Evolutionary conservation across 2,113 vertebrate species (phyloP).

Genomic region (Podilymbus podiceps): DNA sequence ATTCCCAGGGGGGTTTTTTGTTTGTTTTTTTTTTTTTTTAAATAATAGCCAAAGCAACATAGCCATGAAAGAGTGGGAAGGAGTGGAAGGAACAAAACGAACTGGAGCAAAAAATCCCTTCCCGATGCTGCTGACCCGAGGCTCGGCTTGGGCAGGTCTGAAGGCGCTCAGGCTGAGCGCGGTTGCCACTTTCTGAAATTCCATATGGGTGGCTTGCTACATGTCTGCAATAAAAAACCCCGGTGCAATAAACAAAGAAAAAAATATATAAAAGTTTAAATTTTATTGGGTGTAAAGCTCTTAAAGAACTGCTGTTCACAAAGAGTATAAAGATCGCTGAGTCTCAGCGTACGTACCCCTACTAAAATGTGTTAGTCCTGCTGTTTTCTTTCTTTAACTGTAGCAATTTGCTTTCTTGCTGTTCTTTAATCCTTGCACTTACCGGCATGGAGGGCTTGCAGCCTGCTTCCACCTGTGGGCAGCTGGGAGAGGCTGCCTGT

Average conservation of each 20-base stretch:
- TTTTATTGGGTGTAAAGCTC: conserved; percentile 80
- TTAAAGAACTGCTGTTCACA: conserved; percentile 72
- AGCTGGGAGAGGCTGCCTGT: conserved; percentile 1
- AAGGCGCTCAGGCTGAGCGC: neutral
- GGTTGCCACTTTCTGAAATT: conserved; percentile 55
- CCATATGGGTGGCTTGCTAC: conserved; percentile 70
- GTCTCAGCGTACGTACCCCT: neutral
- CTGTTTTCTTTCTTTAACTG: conserved; percentile 51
- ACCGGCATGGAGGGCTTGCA: neutral
- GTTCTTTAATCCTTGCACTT: conserved; percentile 49
- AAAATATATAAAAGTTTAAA: conserved; percentile 72
- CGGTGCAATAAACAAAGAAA: conserved; percentile 65
- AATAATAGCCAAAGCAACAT: neutral
- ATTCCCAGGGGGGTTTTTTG: neutral
- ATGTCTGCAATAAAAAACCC: conserved; percentile 68
- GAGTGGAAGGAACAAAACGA: neutral
- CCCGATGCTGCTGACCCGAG: neutral
- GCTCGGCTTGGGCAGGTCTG: neutral
- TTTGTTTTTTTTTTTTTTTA: neutral
- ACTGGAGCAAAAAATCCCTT: neutral
- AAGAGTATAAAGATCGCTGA: conserved; percentile 50
- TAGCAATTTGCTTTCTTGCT: conserved; percentile 7
- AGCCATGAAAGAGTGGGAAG: neutral
- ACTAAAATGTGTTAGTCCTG: conserved; percentile 34
- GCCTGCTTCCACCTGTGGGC: neutral